Conservation (phyloP, 2,113 vertebrate genomes). For the Crotalus helleri region DNA sequence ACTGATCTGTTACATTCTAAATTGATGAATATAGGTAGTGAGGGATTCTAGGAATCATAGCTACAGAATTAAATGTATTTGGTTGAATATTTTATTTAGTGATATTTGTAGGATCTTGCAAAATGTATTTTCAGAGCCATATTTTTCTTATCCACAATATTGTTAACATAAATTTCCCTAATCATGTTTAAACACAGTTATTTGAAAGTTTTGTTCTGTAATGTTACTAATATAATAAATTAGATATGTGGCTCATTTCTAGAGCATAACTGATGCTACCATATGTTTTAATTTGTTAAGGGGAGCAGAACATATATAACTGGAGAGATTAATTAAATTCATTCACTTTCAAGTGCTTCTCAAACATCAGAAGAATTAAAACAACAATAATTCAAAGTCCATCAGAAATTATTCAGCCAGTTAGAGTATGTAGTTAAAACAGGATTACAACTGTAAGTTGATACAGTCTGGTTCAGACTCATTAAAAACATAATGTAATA, state of each 20-base stretch:
- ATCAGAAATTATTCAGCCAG: not conserved
- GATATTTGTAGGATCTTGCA: not conserved
- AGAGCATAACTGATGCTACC: not conserved
- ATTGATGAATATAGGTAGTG: not conserved
- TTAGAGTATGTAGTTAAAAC: not conserved
- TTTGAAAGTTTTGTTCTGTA: conserved; percentile 1
- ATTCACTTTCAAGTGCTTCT: not conserved
- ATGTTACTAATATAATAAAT: not conserved
- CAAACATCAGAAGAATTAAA: conserved; percentile 4
- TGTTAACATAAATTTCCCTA: conserved; percentile 12
- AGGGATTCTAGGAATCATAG: not conserved
- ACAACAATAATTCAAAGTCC: not conserved
- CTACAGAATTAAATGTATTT: not conserved
- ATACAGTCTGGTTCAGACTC: not conserved
- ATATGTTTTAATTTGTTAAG: conserved; percentile 7
- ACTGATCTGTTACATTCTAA: too few species aligned
- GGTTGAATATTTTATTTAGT: too few species aligned
- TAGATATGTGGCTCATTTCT: not conserved
- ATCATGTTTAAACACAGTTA: not conserved
- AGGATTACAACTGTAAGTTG: not conserved
- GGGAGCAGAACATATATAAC: not conserved
- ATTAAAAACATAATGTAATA: not conserved
- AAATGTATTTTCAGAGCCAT: not conserved
- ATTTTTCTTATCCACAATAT: not conserved
- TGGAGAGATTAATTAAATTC: conserved; percentile 2